Evolutionary conservation across 2,113 vertebrate genomes (phyloP), one percentile per base, ranked within the genome.

Genomic region (Lycaon pictus): DNA sequence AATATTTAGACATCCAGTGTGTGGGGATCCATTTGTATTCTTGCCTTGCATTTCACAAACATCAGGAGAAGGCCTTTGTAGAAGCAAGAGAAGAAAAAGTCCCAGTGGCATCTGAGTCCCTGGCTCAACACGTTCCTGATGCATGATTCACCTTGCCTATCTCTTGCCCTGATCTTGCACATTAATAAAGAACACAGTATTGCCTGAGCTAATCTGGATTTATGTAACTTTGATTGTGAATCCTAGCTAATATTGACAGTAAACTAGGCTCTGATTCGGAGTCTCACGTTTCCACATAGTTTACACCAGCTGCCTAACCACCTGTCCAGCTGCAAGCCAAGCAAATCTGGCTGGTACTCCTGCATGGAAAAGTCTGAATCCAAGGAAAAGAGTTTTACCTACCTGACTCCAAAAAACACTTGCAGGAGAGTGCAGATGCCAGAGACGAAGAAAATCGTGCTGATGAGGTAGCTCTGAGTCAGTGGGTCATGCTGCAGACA

Each of bases 391-490:
- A 19, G 19, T 95, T 97, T 98, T 82, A 62, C 98, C 96, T 98
- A 99, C 99, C 99, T 99, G 97, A 99, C 98, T 55, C 99, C 99
- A n/a, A 99, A 99, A 88, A 99, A 96, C 92, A 99, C 99, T 98
- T 99, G 99, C 96, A 99, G 97, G 84, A 99, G 98, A 15, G 99
- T 99, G 98, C 99, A 99, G 76, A 99, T 97, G 23, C 99, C 99
- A 0, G 99, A 99, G 96, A 99, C 99, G 20, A 99, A 99, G 99
- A 99, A 99, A 81, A 99, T 99, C 97, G 99, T 99, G 98, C 99
- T 99, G 99, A 99, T 99, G 96, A 99, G 99, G 97, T 99, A 99
- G 98, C 99, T 99, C 96, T 99, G 99, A 8, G 99, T 99, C 97
- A 99, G 98, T 12, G 99, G 98, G n/a, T 99, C 99, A 0, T 99